phyloP scores from a whole-genome alignment of 2,113 vertebrate genomes.

The Eulacestoma nigropectus region DNA sequence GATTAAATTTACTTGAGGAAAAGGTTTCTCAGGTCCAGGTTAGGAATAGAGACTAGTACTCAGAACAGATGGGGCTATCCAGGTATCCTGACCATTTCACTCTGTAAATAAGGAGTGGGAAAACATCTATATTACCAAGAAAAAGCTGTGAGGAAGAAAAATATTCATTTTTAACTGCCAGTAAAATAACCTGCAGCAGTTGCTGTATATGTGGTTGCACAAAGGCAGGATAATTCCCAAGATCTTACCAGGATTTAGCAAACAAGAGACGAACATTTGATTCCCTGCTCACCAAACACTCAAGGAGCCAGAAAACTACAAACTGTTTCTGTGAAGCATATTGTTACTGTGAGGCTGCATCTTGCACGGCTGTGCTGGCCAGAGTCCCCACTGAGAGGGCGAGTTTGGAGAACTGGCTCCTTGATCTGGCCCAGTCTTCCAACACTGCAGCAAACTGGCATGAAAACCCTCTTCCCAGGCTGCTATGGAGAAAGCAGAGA shows the following conservation, averaged over 20 bases:
- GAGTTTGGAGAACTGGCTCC: not conserved
- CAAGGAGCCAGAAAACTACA: not conserved
- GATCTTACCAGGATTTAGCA: not conserved
- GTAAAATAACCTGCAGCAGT: not conserved
- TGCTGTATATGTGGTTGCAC: not conserved
- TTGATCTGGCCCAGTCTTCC: not conserved
- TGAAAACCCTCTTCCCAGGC: not conserved
- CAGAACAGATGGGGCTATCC: not conserved
- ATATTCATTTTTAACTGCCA: not conserved
- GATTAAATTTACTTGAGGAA: not conserved
- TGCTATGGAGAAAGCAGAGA: not conserved
- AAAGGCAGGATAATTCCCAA: not conserved
- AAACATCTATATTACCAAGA: not conserved
- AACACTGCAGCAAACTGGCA: slow-evolving; percentile 5
- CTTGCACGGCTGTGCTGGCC: not conserved
- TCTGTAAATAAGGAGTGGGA: not conserved
- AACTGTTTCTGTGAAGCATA: not conserved
- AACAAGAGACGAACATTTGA: not conserved
- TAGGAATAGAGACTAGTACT: not conserved
- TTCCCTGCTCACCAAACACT: not conserved
- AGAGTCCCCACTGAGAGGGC: not conserved
- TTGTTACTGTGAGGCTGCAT: not conserved
- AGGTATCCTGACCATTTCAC: not conserved
- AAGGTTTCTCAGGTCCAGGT: not conserved
- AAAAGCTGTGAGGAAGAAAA: not conserved